These are phyloP conservation scores for Gallinago media DNA, from an alignment of 2,113 vertebrate genomes.

Conservation along the genomic window DNA sequence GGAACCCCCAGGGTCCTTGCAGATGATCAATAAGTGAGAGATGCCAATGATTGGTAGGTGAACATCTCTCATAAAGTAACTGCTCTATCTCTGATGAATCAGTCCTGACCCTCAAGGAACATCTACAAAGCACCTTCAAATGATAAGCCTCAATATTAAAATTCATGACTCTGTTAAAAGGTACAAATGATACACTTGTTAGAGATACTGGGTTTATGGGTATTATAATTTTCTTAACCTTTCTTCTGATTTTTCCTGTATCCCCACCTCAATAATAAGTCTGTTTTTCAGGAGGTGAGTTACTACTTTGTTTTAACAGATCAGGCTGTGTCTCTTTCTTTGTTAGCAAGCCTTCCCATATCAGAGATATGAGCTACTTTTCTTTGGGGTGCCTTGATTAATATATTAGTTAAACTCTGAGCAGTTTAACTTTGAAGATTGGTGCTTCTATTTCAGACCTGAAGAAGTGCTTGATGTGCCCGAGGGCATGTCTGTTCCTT, in stretches of 20 bases:
- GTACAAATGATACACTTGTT: background rate
- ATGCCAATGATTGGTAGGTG: background rate
- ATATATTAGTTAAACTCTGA: background rate
- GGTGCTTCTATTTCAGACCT: background rate
- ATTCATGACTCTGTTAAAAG: background rate
- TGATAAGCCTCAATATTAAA: background rate
- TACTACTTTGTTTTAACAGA: background rate
- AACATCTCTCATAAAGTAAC: background rate
- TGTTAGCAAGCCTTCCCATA: background rate
- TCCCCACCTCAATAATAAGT: background rate
- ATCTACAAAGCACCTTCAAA: background rate
- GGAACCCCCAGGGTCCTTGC: background rate
- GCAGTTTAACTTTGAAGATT: background rate
- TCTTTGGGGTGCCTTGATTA: background rate
- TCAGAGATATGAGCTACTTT: background rate
- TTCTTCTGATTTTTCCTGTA: background rate
- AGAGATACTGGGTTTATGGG: background rate
- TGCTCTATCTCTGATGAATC: background rate
- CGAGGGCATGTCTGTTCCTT: background rate
- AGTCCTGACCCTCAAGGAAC: background rate
- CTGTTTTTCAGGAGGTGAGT: background rate
- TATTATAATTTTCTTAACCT: background rate
- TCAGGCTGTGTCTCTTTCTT: background rate
- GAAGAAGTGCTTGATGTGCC: background rate
- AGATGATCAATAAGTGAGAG: background rate